Conservation (phyloP, 2,888 invertebrate genomes). For the Panopea generosa region DNA sequence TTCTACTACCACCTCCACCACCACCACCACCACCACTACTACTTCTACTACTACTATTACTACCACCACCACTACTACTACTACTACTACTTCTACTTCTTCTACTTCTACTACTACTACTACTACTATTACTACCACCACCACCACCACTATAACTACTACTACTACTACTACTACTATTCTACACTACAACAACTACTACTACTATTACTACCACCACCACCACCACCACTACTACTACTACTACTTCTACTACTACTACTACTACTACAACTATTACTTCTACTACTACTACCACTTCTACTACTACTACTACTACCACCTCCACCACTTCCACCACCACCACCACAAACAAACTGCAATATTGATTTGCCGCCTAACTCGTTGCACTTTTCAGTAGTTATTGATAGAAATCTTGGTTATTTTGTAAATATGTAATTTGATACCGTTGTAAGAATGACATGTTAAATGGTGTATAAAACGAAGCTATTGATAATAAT, state of each 20-base stretch:
- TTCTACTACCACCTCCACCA: not conserved
- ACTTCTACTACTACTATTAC: not conserved
- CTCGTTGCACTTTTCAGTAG: no score
- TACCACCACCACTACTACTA: not conserved
- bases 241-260: constrained; percentile 1
- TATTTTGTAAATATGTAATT: no score
- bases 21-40: not conserved
- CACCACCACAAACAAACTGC: no score
- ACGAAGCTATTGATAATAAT: no score
- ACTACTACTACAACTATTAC: no score
- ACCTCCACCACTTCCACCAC: not conserved
- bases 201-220: constrained; percentile 1
- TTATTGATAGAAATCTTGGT: no score
- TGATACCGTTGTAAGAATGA: no score
- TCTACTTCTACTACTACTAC: constrained; percentile 1
- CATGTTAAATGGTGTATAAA: no score
- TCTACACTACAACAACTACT: no score
- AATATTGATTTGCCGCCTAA: no score
- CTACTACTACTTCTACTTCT: not conserved
- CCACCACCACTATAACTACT: constrained; percentile 3
- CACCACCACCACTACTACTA: not conserved
- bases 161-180: constrained; percentile 2
- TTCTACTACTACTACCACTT: constrained; percentile 2
- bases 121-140: not conserved
- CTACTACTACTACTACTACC: not conserved